phyloP scores from a whole-genome alignment of 2,113 vertebrate species.

The Papio anubis region DNA sequence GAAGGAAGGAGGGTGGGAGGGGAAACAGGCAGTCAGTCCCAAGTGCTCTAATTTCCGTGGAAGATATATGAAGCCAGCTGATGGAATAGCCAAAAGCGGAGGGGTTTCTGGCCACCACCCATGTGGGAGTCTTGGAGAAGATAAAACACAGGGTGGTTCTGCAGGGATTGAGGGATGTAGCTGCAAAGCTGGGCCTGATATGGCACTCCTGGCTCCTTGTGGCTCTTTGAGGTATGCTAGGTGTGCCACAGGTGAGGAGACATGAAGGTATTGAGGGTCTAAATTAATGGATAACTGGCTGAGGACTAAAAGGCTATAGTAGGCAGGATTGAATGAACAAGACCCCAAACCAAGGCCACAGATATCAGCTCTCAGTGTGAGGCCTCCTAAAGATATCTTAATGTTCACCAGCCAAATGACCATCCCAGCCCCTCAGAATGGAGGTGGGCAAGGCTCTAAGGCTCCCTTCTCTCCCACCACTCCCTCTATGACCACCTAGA shows the following conservation, averaged over 20 bases:
- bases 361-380: too few relatives aligned
- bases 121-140: not conserved
- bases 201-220: rapidly evolving
- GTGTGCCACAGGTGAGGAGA: not conserved
- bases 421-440: not conserved
- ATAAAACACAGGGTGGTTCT: too few relatives aligned
- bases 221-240: not conserved
- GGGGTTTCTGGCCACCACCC: not conserved
- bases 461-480: rapidly evolving
- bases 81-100: not conserved
- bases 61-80: not conserved
- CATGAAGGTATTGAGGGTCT: rapidly evolving
- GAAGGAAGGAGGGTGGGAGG: too few relatives aligned
- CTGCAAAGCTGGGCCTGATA: rapidly evolving
- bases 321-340: not conserved
- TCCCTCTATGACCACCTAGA: not conserved
- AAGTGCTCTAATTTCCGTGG: too few relatives aligned
- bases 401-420: not conserved
- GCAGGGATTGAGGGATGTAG: not conserved
- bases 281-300: not conserved
- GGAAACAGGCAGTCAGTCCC: too few relatives aligned
- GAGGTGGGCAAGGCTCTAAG: not conserved
- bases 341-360: too few relatives aligned
- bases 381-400: not conserved
- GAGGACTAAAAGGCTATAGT: too few relatives aligned